Base-by-base conservation (phyloP, 2,797 vertebrate species). In the Loris lydekkerianus region DNA sequence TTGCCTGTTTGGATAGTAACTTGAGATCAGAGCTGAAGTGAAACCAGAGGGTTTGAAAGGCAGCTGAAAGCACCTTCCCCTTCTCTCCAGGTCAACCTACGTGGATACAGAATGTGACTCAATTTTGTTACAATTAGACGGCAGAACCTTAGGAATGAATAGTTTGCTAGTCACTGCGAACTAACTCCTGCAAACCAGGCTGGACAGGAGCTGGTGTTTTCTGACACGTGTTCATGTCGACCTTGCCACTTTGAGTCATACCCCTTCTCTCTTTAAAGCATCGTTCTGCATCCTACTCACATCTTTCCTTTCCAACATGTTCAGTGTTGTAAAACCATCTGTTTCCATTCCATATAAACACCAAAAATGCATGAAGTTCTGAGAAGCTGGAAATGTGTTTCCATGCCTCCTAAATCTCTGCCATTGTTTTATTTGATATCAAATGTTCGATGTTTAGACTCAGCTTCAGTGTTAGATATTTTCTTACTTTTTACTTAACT, bases 111-210 rank as follows among this genome's bases (percentile, higher is more conserved):
- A 93, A 86, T 97, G 86, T 82, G 96, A 97, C 92, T 96, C 94
- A 93, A 90, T 95, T 92, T 97, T 97, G 86, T 96, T 93, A 77
- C 93, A 80, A 63, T 95, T 40, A 82, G 96, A 84, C 97, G 87
- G 40, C 95, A 92, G 93, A 86, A 96, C 91, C 93, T 37, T 40
- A 86, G 92, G 82, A 87, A 96, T 94, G 94, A 97, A 96, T 91
- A 89, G 67, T 83, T 98, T 95, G 96, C 61, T 87, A 76, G 67
- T 91, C 25, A 85, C 91, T 58, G 89, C 85, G 94, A 97, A 95
- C 63, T 37, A 82, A 96, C 58, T 91, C 85, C 93, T 78, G 93
- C 97, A 97, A 98, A 98, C 97, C 97, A 13, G 73, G 10, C 18
- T 15, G 53, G 80, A 93, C 96, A 96, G 97, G 96, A 63, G 53